Evolutionary conservation across 2,888 invertebrate genomes (phyloP), one percentile per base, ranked within the genome.

Genomic region (Apantesis nais): DNA sequence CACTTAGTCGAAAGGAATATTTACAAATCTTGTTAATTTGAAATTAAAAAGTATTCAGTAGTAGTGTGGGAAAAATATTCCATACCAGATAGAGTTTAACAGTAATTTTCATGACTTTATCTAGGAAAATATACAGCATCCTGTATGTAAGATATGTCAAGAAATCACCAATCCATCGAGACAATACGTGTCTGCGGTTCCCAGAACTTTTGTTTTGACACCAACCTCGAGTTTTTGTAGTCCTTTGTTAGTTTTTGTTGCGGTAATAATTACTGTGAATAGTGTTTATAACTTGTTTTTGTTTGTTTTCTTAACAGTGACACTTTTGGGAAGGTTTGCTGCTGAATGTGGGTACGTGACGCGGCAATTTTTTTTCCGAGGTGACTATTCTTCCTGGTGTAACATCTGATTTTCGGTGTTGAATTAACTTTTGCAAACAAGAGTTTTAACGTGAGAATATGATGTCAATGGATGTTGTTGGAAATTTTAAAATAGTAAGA

Each of bases 201-300:
- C 83, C 62, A 87, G 91, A 91, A 92, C 86, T 85, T 85, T 86
- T 89, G 88, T 91, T 90, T 87, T 89, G 89, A 89, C 89, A 89
- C 79, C 74, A 84, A 83, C 83, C 83, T 75, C 72, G 70, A 71
- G 74, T 77, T 81, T 87, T 86, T 88, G 83, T 82, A 25, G 76
- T 66, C 68, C 25, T 80, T 83, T 84, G 79, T 82, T 81, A 77
- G 71, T 85, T 80, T 86, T 86, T 89, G 88, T 89, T 86, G 82
- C 73, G 81, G 84, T 86, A 85, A 90, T 91, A 88, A 90, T 89
- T 84, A 86, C 82, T 79, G 71, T 74, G 72, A 71, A 81, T 71
- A 71, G 65, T 67, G 37, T 62, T 29, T 67, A 25, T 39, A 58
- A n/a, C 61, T 44, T 74, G 72, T 81, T 81, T 74, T 79, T 79